Conservation (phyloP, 2,113 vertebrate genomes). For the Crotalus helleri region DNA sequence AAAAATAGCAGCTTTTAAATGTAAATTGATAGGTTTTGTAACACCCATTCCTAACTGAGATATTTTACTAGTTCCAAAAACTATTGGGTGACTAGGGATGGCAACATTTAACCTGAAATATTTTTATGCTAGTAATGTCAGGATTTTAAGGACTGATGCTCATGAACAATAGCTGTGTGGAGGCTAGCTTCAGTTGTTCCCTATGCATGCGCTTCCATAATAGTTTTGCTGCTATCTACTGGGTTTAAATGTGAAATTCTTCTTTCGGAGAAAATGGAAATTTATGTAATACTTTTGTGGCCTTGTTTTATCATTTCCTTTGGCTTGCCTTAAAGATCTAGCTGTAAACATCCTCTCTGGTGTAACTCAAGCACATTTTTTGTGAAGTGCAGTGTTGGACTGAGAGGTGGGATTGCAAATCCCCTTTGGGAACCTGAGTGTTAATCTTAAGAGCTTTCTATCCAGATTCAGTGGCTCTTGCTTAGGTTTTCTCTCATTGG, state of each 20-base stretch:
- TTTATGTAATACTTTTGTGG: background rate
- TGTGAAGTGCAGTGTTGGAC: background rate
- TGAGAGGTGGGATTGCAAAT: background rate
- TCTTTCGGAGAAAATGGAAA: background rate
- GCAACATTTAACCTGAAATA: background rate
- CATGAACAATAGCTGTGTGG: background rate
- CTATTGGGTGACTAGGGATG: background rate
- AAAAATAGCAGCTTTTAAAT: slow-evolving; percentile 59
- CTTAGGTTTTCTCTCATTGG: background rate
- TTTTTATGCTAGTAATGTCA: background rate
- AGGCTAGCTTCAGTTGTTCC: background rate
- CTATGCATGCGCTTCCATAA: background rate
- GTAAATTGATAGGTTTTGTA: slow-evolving; percentile 60
- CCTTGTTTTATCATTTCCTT: background rate
- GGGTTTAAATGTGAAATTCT: background rate
- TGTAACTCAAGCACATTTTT: background rate
- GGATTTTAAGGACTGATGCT: background rate
- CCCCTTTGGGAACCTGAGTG: background rate
- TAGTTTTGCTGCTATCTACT: background rate
- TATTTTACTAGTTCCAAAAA: slow-evolving; percentile 50
- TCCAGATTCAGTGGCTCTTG: background rate
- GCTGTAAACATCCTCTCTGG: background rate
- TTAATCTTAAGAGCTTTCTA: background rate
- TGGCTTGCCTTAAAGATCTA: background rate
- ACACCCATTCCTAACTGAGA: slow-evolving; percentile 56